Conservation (phyloP, 2,888 invertebrate species). For the Eurytoma adleriae region DNA sequence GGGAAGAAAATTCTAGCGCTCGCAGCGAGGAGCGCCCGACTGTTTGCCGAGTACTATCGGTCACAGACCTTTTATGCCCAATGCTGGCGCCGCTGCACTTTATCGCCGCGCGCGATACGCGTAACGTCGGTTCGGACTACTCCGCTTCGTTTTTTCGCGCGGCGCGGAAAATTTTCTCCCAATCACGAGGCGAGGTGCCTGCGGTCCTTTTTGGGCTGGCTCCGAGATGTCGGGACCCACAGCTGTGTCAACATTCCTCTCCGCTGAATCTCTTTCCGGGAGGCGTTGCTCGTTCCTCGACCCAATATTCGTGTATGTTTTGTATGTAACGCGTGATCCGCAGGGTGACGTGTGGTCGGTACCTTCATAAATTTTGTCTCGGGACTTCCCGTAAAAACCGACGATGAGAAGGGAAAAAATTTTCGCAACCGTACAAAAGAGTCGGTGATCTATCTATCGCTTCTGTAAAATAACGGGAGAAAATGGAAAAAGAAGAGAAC, state of each 20-base stretch:
- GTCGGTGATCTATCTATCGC: background rate
- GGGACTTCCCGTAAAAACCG: background rate
- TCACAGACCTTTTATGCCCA: slow-evolving; percentile 32
- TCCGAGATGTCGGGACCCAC: background rate
- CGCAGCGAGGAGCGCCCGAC: background rate
- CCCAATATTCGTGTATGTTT: too few relatives aligned
- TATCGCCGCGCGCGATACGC: too few relatives aligned
- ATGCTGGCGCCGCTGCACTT: too few relatives aligned
- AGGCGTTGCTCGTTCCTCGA: background rate
- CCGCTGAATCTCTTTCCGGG: background rate
- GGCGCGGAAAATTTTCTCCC: slow-evolving; percentile 2
- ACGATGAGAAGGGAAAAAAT: background rate
- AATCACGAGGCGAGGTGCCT: background rate
- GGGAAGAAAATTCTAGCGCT: slow-evolving; percentile 35
- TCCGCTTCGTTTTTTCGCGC: slow-evolving; percentile 4
- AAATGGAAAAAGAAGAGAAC: background rate
- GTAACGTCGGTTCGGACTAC: background rate
- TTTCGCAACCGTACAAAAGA: background rate
- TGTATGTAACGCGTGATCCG: background rate
- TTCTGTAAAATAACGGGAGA: background rate
- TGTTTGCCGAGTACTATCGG: slow-evolving; percentile 21
- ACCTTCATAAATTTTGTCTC: slow-evolving; percentile 24
- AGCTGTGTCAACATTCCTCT: slow-evolving; percentile 45
- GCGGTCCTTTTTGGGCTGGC: background rate
- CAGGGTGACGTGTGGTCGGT: background rate